A percentile compares a stretch with the other conserved stretches of the same genome.
phyloP scores from a whole-genome alignment of 2,888 invertebrate species.

The Yponomeuta evonymella region DNA sequence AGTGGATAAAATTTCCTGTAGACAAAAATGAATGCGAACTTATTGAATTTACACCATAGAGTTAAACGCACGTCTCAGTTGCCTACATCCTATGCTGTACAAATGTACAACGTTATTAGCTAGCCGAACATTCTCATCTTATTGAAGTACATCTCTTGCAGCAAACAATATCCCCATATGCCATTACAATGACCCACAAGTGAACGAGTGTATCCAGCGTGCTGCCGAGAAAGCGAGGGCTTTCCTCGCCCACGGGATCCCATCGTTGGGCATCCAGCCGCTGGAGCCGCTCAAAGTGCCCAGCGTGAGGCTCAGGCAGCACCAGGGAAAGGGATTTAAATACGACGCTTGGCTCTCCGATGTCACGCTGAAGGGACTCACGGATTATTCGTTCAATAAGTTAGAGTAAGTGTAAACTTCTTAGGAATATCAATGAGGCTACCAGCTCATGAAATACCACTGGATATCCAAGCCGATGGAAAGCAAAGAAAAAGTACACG shows the following conservation, averaged over 20 bases:
- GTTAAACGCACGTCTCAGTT: too few species aligned
- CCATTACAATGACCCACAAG: slow-evolving; percentile 74
- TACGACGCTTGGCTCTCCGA: slow-evolving; percentile 73
- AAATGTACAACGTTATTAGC: too few species aligned
- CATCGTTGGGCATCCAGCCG: slow-evolving; percentile 74
- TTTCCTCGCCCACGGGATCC: slow-evolving; percentile 73
- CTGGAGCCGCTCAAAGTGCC: slow-evolving; percentile 77
- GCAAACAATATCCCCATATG: slow-evolving; percentile 44
- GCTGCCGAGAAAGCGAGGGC: slow-evolving; percentile 70
- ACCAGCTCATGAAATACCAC: too few species aligned
- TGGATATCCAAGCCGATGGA: too few species aligned
- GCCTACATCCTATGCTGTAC: too few species aligned
- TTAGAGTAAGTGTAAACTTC: slow-evolving; percentile 56
- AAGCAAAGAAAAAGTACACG: too few species aligned
- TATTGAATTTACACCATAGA: too few species aligned
- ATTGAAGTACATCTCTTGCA: neutral
- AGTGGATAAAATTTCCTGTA: too few species aligned
- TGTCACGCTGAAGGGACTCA: slow-evolving; percentile 61
- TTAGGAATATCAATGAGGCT: neutral
- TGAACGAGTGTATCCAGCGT: slow-evolving; percentile 72
- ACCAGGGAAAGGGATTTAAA: slow-evolving; percentile 64
- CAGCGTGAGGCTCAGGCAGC: slow-evolving; percentile 75
- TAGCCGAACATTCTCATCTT: too few species aligned
- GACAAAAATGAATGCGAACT: too few species aligned
- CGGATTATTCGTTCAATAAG: slow-evolving; percentile 67